These are phyloP conservation scores for Erpobdella octoculata DNA, from an alignment of 2,888 invertebrate species.

Conservation along the genomic window DNA sequence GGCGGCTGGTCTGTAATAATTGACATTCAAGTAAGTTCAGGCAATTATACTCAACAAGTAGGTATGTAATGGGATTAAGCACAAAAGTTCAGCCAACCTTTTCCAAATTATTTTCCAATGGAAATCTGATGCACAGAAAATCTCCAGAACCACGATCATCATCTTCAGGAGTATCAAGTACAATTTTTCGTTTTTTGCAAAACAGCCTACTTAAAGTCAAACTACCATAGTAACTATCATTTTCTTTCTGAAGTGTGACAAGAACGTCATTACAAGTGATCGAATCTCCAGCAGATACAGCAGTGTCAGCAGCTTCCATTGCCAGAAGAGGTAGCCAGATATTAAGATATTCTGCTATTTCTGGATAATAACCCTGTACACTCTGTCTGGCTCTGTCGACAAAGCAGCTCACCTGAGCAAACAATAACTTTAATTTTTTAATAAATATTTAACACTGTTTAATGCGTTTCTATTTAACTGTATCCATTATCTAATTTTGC, in stretches of 20 bases:
- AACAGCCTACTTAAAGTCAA: constrained; percentile 40
- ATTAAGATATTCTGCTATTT: constrained; percentile 41
- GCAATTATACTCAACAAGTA: no score
- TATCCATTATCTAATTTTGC: no score
- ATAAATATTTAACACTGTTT: no score
- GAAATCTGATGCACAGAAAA: constrained; percentile 43
- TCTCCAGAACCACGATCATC: constrained; percentile 34
- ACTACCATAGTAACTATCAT: constrained; percentile 28
- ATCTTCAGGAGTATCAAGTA: constrained; percentile 25
- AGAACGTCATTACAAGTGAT: constrained; percentile 42
- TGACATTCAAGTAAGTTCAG: no score
- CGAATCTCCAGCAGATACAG: constrained; percentile 40
- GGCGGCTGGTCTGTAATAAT: no score
- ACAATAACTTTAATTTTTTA: no score
- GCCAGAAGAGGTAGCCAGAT: constrained; percentile 43
- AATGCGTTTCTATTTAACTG: no score
- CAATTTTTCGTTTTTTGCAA: constrained; percentile 41
- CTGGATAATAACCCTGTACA: constrained; percentile 35
- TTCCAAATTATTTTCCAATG: constrained; percentile 10
- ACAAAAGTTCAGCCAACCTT: no score
- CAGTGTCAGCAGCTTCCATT: constrained; percentile 42
- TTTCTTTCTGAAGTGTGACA: constrained; percentile 30
- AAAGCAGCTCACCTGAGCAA: constrained; percentile 41
- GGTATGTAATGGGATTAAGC: no score
- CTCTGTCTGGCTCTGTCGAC: constrained; percentile 16